Conservation (phyloP, 2,888 invertebrate species). For the Dynastes tityus region DNA sequence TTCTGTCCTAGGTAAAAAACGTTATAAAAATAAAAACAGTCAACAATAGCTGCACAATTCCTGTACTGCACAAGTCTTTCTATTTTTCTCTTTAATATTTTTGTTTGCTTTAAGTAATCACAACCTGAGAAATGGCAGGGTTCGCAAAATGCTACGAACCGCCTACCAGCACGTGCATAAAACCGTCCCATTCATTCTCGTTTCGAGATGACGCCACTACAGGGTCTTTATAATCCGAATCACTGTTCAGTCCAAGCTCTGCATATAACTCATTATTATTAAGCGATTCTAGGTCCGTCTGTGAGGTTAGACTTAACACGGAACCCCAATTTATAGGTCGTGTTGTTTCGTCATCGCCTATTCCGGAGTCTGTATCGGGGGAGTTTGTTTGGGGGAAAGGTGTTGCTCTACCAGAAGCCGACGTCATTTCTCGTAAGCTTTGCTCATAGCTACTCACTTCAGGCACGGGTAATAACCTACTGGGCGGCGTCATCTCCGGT, state of each 20-base stretch:
- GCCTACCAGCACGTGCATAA: conserved; percentile 81
- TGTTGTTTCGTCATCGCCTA: conserved; percentile 78
- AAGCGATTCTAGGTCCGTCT: conserved; percentile 87
- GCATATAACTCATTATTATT: conserved; percentile 85
- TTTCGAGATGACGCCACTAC: conserved; percentile 62
- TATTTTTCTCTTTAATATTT: conserved; percentile 45
- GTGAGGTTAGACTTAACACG: conserved; percentile 88
- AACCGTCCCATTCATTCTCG: conserved; percentile 75
- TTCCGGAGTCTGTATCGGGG: conserved; percentile 82
- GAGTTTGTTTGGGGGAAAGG: conserved; percentile 76
- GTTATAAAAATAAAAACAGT: conserved; percentile 66
- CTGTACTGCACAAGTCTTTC: conserved; percentile 63
- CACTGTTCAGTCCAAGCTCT: conserved; percentile 80
- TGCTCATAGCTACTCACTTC: conserved; percentile 66
- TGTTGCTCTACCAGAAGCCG: conserved; percentile 78
- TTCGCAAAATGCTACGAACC: conserved; percentile 74
- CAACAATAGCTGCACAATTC: conserved; percentile 68
- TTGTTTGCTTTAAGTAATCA: conserved; percentile 66
- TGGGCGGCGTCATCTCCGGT: conserved; percentile 69
- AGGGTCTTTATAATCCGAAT: conserved; percentile 64
- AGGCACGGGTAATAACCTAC: conserved; percentile 63
- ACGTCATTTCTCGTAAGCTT: conserved; percentile 70
- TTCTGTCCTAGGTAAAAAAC: conserved; percentile 52
- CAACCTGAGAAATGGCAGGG: conserved; percentile 67
- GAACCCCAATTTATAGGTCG: conserved; percentile 94